Conservation (phyloP, 92 coral and sea anemone genomes). For the Porites cylindrica region DNA sequence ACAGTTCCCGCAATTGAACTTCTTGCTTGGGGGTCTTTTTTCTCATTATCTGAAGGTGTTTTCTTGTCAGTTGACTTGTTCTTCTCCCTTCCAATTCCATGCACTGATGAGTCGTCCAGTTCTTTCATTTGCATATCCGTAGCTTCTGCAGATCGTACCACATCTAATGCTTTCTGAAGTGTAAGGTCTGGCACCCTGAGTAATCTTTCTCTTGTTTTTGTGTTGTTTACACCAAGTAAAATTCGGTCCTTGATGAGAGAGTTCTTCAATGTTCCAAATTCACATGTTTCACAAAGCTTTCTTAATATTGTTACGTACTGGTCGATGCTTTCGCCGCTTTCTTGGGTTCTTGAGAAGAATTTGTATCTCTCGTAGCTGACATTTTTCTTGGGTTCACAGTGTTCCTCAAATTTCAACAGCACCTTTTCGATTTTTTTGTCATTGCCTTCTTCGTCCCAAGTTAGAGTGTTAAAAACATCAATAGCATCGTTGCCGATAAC, state of each 20-base stretch:
- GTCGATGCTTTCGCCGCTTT: constrained; percentile 51
- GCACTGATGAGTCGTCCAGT: background rate
- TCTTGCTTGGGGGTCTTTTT: constrained; percentile 37
- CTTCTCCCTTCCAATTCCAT: background rate
- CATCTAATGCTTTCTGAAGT: background rate
- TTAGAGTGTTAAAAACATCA: constrained; percentile 52
- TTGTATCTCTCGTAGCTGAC: background rate
- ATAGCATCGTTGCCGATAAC: constrained; percentile 60
- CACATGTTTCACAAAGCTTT: constrained; percentile 17
- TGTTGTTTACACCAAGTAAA: background rate
- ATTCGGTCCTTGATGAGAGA: background rate
- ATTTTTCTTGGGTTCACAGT: constrained; percentile 53
- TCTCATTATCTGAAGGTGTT: constrained; percentile 20
- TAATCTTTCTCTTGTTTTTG: background rate
- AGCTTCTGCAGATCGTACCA: constrained; percentile 1
- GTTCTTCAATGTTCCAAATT: background rate
- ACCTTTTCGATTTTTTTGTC: constrained; percentile 57
- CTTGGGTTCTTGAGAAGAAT: constrained; percentile 64
- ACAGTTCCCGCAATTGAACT: constrained; percentile 13
- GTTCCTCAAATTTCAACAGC: constrained; percentile 53
- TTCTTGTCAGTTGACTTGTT: background rate
- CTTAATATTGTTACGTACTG: constrained; percentile 47
- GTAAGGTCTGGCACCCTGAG: constrained; percentile 1
- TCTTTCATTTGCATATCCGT: background rate
- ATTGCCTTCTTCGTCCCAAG: constrained; percentile 52